Evolutionary conservation across 2,113 vertebrate species (phyloP).

Genomic region (Chionis minor): DNA sequence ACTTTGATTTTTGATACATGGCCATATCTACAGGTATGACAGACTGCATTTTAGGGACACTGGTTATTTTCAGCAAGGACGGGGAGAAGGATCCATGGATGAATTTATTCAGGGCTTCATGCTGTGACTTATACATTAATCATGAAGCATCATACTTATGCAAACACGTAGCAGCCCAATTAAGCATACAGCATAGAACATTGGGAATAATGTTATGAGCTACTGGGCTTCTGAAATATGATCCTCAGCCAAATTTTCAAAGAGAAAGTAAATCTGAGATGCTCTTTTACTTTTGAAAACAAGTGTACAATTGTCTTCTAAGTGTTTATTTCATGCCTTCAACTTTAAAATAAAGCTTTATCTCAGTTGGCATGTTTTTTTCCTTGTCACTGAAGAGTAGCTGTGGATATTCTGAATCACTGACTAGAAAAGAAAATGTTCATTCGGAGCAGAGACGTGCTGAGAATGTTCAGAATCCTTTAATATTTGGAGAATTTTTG

Average conservation of each 20-base stretch:
- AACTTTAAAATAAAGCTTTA: conserved; percentile 70
- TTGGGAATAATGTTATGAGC: conserved; percentile 70
- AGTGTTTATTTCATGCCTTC: conserved; percentile 67
- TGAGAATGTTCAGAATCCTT: conserved; percentile 58
- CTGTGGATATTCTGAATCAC: conserved; percentile 66
- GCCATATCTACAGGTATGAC: conserved; percentile 16
- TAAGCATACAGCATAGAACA: conserved; percentile 67
- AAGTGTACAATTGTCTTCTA: conserved; percentile 71
- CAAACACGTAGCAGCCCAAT: conserved; percentile 70
- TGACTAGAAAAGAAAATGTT: conserved; percentile 74
- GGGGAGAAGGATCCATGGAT: background rate
- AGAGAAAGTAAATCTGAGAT: conserved; percentile 67
- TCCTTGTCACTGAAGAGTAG: conserved; percentile 51
- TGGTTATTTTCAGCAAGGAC: conserved; percentile 43
- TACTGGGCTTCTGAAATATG: conserved; percentile 70
- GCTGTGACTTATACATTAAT: conserved; percentile 75
- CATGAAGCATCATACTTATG: conserved; percentile 73
- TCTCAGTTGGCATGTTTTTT: conserved; percentile 66
- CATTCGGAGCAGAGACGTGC: conserved; percentile 49
- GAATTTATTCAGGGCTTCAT: conserved; percentile 57
- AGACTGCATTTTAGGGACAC: background rate
- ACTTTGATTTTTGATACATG: background rate
- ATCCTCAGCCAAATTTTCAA: conserved; percentile 71
- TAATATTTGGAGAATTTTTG: conserved; percentile 47
- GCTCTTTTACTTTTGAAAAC: conserved; percentile 71